These are phyloP conservation scores for Cyprinodon tularosa DNA, from an alignment of 2,113 vertebrate genomes.

Conservation along the genomic window DNA sequence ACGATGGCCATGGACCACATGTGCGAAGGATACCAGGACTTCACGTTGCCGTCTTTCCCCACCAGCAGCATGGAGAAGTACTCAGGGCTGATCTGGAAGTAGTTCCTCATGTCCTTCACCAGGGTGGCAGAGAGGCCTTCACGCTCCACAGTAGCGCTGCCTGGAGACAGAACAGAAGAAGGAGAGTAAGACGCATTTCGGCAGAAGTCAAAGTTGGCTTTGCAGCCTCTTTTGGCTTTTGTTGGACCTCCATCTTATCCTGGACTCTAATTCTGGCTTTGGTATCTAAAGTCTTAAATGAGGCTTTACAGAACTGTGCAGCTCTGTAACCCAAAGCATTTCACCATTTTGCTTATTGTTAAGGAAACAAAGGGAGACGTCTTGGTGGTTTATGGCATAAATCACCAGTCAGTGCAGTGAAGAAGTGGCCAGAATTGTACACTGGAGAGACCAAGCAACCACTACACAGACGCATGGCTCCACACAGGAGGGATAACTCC, in stretches of 20 bases:
- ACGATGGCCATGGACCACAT: constrained; percentile 99
- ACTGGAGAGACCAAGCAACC: too few relatives aligned
- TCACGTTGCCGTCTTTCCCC: constrained; percentile 97
- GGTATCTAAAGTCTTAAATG: background rate
- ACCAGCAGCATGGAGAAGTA: constrained; percentile 99
- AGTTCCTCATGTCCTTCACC: constrained; percentile 97
- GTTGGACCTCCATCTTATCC: background rate
- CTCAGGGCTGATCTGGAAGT: constrained; percentile 96
- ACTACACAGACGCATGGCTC: too few relatives aligned
- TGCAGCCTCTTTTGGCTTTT: constrained; percentile 9
- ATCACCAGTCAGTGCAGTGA: too few relatives aligned
- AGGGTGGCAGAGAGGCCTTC: constrained; percentile 89
- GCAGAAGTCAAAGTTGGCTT: background rate
- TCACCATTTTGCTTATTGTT: background rate
- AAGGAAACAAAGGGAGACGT: background rate
- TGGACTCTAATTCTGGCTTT: constrained; percentile 7
- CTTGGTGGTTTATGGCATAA: too few relatives aligned
- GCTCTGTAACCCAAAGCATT: background rate
- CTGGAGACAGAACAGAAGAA: constrained; percentile 67
- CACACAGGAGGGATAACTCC: too few relatives aligned
- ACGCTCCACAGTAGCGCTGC: constrained; percentile 91
- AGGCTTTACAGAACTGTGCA: background rate
- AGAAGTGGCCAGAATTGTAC: too few relatives aligned
- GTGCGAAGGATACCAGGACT: constrained; percentile 98
- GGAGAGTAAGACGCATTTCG: background rate